phyloP scores from a whole-genome alignment of 2,888 invertebrate species.

The Eupithecia dodoneata region DNA sequence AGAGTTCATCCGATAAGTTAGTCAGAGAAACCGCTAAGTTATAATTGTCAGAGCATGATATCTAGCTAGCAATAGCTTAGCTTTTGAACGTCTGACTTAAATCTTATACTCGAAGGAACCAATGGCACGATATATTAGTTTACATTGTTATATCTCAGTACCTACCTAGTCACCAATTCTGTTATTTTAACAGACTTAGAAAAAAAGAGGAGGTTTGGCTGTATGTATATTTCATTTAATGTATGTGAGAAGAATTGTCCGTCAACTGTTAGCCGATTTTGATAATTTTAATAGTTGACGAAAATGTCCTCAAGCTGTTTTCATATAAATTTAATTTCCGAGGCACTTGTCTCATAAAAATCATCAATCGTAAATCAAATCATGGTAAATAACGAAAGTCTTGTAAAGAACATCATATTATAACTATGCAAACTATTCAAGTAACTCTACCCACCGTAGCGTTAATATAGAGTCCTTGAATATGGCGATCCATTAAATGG shows the following conservation, averaged over 20 bases:
- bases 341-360: no score
- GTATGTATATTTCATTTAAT: no score
- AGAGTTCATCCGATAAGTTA: conserved; percentile 15
- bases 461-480: neutral
- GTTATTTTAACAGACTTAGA: neutral
- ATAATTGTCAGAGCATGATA: conserved; percentile 31
- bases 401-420: neutral
- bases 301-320: no score
- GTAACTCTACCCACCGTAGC: neutral
- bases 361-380: no score
- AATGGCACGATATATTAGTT: conserved; percentile 11
- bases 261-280: no score
- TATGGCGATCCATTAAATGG: conserved; percentile 52
- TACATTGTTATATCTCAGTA: neutral
- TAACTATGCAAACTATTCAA: neutral
- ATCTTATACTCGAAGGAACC: conserved; percentile 19
- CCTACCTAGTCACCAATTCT: neutral
- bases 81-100: conserved; percentile 24
- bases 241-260: no score
- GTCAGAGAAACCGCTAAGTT: conserved; percentile 23
- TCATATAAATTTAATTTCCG: no score
- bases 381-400: no score
- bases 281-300: no score
- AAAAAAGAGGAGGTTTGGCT: no score
- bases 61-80: conserved; percentile 29